Evolutionary conservation across 2,113 vertebrate genomes (phyloP).

Genomic region (Neogobius melanostomus): DNA sequence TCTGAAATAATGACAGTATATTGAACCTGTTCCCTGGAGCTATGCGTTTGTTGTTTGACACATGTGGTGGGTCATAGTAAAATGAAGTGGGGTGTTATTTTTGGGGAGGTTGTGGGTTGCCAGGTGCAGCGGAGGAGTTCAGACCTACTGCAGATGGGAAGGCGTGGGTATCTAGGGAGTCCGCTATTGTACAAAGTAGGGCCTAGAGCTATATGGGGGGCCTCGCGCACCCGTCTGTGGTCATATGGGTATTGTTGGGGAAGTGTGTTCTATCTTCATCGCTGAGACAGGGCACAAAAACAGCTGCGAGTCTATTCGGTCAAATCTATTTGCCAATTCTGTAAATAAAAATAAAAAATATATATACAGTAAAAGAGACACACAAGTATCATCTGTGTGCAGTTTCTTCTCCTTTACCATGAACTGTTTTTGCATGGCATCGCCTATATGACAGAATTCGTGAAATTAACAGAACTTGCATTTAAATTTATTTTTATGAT

Average conservation of each 20-base stretch:
- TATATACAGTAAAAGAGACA: too few species aligned
- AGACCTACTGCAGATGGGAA: constrained; percentile 43
- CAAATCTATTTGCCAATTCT: too few species aligned
- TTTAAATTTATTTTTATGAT: too few species aligned
- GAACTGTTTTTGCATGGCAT: too few species aligned
- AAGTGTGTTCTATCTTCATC: constrained; percentile 44
- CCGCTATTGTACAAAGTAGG: constrained; percentile 45
- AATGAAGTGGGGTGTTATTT: constrained; percentile 13
- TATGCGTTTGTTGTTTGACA: constrained; percentile 32
- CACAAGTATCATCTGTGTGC: too few species aligned
- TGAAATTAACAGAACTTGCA: too few species aligned
- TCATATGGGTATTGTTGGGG: constrained; percentile 40
- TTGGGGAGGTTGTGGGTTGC: constrained; percentile 23
- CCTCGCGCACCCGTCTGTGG: constrained; percentile 30
- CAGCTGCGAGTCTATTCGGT: not conserved
- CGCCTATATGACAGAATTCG: too few species aligned
- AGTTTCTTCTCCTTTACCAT: too few species aligned
- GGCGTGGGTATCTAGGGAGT: constrained; percentile 49
- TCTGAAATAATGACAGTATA: not conserved
- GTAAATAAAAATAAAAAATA: too few species aligned
- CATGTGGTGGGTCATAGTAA: constrained; percentile 46
- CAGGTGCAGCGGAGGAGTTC: constrained; percentile 63
- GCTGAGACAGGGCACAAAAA: constrained; percentile 40
- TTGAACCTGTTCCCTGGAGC: constrained; percentile 16
- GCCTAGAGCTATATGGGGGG: constrained; percentile 51